Conservation (phyloP, 2,113 vertebrate species). For the Coturnix japonica region DNA sequence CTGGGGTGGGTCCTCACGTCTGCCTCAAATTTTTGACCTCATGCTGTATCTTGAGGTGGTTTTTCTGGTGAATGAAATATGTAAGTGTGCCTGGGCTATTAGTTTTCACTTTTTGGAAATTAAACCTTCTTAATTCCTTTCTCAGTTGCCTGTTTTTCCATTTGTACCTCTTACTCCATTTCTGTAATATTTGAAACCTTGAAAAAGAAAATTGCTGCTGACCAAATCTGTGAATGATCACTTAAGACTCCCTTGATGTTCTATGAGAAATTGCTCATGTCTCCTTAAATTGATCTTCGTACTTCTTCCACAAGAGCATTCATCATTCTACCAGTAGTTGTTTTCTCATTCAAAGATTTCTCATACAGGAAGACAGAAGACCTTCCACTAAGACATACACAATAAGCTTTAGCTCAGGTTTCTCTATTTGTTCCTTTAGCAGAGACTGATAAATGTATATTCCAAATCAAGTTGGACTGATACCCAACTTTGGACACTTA, state of each 20-base stretch:
- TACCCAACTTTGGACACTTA: neutral
- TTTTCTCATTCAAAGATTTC: neutral
- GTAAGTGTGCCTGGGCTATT: neutral
- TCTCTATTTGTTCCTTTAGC: neutral
- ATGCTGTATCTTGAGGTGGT: neutral
- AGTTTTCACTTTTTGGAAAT: neutral
- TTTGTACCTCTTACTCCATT: neutral
- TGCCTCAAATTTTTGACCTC: neutral
- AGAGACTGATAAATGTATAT: neutral
- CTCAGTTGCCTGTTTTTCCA: neutral
- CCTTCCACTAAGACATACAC: neutral
- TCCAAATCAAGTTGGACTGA: neutral
- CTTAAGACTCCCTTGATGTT: neutral
- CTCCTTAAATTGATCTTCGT: constrained; percentile 22
- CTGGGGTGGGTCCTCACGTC: neutral
- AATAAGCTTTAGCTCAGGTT: neutral
- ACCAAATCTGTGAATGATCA: neutral
- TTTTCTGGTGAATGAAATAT: neutral
- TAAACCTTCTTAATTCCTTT: neutral
- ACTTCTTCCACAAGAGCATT: neutral
- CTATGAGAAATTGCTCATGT: neutral
- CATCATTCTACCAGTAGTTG: neutral
- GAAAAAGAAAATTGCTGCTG: neutral
- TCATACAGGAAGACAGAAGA: neutral
- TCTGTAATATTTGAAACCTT: neutral